Evolutionary conservation across 2,113 vertebrate genomes (phyloP).

Genomic region (Ictalurus punctatus): DNA sequence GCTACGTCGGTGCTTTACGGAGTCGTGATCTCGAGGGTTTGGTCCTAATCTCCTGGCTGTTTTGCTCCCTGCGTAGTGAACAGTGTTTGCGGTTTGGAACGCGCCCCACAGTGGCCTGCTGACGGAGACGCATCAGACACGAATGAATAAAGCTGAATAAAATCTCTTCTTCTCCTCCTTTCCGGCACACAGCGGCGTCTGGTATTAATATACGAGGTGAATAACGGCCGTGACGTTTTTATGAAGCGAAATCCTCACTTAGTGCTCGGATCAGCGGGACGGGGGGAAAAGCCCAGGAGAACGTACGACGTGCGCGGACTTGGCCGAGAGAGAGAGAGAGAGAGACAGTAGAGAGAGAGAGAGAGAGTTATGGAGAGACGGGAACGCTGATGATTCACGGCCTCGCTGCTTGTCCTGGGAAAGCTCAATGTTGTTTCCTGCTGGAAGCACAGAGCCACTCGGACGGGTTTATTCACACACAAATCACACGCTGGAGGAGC

Average conservation of each 20-base stretch:
- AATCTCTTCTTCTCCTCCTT: not conserved
- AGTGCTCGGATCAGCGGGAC: not conserved
- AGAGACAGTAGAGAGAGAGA: not conserved
- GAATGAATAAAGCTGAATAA: not conserved
- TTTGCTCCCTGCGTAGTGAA: not conserved
- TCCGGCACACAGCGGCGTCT: not conserved
- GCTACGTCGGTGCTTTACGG: not conserved
- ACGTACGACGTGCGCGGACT: not conserved
- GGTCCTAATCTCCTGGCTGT: not conserved
- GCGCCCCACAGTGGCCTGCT: not conserved
- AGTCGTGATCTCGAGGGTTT: not conserved
- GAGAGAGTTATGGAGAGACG: not conserved
- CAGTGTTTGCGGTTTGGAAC: not conserved
- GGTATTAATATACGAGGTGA: not conserved
- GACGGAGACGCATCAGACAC: not conserved
- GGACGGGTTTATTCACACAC: not conserved
- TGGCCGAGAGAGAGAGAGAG: not conserved
- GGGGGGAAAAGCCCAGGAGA: not conserved
- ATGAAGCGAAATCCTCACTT: not conserved
- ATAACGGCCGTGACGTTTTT: not conserved
- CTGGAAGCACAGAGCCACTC: not conserved
- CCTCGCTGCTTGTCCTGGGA: conserved; percentile 20
- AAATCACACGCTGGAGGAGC: not conserved
- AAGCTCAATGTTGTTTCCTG: not conserved
- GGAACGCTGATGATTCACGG: conserved; percentile 8